These are phyloP conservation scores for Bubo scandiacus DNA, from an alignment of 2,113 vertebrate species.

Conservation along the genomic window DNA sequence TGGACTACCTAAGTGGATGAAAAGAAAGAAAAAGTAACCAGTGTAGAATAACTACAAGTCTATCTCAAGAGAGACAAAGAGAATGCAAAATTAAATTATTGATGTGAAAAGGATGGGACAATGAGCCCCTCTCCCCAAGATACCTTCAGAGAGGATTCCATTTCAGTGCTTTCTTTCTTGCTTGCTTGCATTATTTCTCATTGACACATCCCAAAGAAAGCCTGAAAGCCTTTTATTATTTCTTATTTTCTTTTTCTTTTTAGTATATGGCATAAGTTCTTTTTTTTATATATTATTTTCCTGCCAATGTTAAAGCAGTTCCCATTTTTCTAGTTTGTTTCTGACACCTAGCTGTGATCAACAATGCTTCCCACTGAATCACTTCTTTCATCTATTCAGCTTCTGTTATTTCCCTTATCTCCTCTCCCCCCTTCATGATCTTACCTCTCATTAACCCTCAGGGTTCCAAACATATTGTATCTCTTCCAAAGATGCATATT, in stretches of 20 bases:
- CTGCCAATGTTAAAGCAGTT: conserved; percentile 71
- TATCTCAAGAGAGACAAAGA: conserved; percentile 70
- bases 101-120: conserved; percentile 74
- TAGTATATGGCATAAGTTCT: conserved; percentile 65
- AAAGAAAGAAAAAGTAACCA: conserved; percentile 38
- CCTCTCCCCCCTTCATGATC: conserved; percentile 54
- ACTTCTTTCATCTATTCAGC: conserved; percentile 72
- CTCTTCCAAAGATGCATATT: conserved; percentile 48
- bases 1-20: conserved; percentile 5
- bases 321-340: conserved; percentile 78
- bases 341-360: conserved; percentile 74
- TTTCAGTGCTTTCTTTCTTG: conserved; percentile 70
- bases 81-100: conserved; percentile 80
- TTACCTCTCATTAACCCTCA: conserved; percentile 77
- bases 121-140: conserved; percentile 70
- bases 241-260: conserved; percentile 75
- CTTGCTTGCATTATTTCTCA: conserved; percentile 69
- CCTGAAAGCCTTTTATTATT: conserved; percentile 76
- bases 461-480: conserved; percentile 52
- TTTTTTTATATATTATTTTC: conserved; percentile 62
- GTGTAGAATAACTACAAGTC: conserved; percentile 46
- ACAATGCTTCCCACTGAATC: conserved; percentile 73
- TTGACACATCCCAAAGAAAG: conserved; percentile 54
- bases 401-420: conserved; percentile 69
- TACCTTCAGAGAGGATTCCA: conserved; percentile 75